Evolutionary conservation across 2,797 vertebrate genomes (phyloP).

Genomic region (Sternarchorhynchus goeldii): DNA sequence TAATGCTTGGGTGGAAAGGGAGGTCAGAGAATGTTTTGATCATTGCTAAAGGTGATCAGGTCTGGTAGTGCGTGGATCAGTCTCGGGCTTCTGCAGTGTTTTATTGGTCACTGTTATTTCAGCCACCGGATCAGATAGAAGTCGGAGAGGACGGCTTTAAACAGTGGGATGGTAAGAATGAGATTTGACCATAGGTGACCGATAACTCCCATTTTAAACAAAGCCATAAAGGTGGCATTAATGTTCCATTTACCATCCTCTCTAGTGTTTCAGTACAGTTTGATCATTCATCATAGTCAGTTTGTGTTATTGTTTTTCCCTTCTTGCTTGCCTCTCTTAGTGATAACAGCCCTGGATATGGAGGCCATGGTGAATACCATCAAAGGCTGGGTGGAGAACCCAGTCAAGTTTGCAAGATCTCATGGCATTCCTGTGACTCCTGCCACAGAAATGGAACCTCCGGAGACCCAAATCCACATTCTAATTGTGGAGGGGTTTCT

Average conservation of each 20-base stretch:
- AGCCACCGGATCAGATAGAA: conserved; percentile 89
- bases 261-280: conserved; percentile 29
- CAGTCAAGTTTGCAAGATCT: conserved; percentile 89
- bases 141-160: conserved; percentile 90
- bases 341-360: conserved; percentile 91
- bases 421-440: conserved; percentile 81
- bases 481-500: conserved; percentile 94
- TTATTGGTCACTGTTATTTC: conserved; percentile 87
- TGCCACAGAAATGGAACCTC: conserved; percentile 58
- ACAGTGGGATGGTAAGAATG: conserved; percentile 89
- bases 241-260: conserved; percentile 27
- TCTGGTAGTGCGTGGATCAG: conserved; percentile 69
- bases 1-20: not conserved
- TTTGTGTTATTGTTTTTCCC: conserved; percentile 9
- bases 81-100: conserved; percentile 77
- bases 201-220: conserved; percentile 43
- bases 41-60: conserved; percentile 62
- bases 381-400: conserved; percentile 86
- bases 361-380: conserved; percentile 92
- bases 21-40: conserved; percentile 24
- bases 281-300: not conserved
- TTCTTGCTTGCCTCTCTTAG: conserved; percentile 63
- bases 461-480: conserved; percentile 79
- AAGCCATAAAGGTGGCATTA: conserved; percentile 23
- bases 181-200: conserved; percentile 46